These are phyloP conservation scores for Drosophila paracracens DNA, from an alignment of 2,888 invertebrate species.

Conservation along the genomic window DNA sequence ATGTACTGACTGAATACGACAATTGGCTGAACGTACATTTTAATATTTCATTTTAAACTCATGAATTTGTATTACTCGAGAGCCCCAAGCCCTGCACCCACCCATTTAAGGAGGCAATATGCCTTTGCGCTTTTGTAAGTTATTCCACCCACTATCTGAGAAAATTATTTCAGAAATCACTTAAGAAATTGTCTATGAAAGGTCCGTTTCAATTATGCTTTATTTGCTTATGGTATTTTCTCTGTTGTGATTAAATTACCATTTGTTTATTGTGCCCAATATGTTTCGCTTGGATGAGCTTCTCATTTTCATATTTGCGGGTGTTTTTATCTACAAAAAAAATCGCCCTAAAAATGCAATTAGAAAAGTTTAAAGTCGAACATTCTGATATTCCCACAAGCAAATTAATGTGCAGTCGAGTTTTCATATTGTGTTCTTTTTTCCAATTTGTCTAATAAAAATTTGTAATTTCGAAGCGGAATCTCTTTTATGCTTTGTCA, in stretches of 20 bases:
- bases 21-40: slow-evolving; percentile 57
- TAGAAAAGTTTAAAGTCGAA: slow-evolving; percentile 51
- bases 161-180: slow-evolving; percentile 38
- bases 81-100: neutral
- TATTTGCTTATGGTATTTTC: slow-evolving; percentile 55
- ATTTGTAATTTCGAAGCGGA: neutral
- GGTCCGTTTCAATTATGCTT: slow-evolving; percentile 56
- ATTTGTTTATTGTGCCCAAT: slow-evolving; percentile 67
- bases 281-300: slow-evolving; percentile 56
- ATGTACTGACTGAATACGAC: slow-evolving; percentile 44
- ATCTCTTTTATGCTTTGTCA: neutral
- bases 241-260: slow-evolving; percentile 70
- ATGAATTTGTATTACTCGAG: slow-evolving; percentile 69
- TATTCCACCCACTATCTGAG: slow-evolving; percentile 6
- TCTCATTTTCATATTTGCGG: slow-evolving; percentile 1
- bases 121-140: slow-evolving; percentile 58
- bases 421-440: slow-evolving; percentile 20
- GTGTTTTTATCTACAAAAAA: neutral
- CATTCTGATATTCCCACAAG: slow-evolving; percentile 22
- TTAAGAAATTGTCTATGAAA: slow-evolving; percentile 38
- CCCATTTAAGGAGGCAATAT: slow-evolving; percentile 50
- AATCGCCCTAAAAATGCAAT: slow-evolving; percentile 35
- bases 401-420: slow-evolving; percentile 40
- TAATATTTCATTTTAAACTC: slow-evolving; percentile 73
- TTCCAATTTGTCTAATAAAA: neutral